Conservation (phyloP, 2,113 vertebrate species). For the Mola mola region DNA sequence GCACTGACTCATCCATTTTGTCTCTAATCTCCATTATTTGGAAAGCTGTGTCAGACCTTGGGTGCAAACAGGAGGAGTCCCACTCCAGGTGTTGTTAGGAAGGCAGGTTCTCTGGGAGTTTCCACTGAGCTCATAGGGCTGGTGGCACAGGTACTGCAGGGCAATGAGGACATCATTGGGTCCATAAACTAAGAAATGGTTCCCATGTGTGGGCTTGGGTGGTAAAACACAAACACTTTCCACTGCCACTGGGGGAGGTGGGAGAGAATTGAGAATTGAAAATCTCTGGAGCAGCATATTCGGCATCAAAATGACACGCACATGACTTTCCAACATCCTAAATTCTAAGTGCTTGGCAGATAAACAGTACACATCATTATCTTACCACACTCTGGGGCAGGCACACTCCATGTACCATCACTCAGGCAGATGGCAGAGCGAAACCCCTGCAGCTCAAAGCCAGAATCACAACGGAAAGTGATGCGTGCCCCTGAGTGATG, state of each 20-base stretch:
- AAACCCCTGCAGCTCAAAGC: conserved; percentile 84
- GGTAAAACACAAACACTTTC: conserved; percentile 88
- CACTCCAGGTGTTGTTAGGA: conserved; percentile 90
- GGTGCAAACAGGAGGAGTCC: conserved; percentile 89
- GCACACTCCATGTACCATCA: conserved; percentile 87
- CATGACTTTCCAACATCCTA: conserved; percentile 2
- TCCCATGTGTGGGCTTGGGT: conserved; percentile 87
- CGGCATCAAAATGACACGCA: conserved; percentile 12
- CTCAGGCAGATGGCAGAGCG: conserved; percentile 83
- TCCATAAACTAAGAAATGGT: conserved; percentile 90
- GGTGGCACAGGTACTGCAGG: conserved; percentile 92
- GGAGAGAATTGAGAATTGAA: conserved; percentile 6
- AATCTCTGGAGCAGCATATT: not conserved
- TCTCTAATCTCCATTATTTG: not conserved
- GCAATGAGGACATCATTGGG: conserved; percentile 87
- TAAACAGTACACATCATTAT: conserved; percentile 23
- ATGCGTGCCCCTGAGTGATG: conserved; percentile 86
- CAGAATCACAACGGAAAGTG: conserved; percentile 85
- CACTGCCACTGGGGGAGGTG: conserved; percentile 86
- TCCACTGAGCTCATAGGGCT: conserved; percentile 89
- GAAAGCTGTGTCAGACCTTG: conserved; percentile 82
- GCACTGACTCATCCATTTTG: not conserved
- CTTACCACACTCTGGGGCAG: conserved; percentile 87
- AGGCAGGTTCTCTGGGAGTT: conserved; percentile 89
- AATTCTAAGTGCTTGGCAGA: not conserved